Conservation (phyloP, 2,113 vertebrate species). For the Ceyx margarethae region DNA sequence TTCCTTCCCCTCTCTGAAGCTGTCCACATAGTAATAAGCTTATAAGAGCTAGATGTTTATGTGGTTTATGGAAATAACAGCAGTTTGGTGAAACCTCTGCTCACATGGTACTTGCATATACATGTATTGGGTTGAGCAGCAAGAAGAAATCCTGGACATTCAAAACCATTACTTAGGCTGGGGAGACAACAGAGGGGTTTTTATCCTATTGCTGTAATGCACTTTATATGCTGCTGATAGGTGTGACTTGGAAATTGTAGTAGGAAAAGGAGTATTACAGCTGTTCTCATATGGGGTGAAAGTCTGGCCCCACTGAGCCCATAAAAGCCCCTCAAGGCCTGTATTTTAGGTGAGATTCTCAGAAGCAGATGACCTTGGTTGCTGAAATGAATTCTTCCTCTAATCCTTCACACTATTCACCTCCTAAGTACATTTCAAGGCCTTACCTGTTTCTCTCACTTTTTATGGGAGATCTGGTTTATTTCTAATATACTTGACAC, state of each 20-base stretch:
- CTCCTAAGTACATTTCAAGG: not conserved
- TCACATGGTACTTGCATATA: not conserved
- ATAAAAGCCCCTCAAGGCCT: not conserved
- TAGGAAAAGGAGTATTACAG: not conserved
- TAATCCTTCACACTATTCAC: not conserved
- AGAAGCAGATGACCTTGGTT: not conserved
- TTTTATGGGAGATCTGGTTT: not conserved
- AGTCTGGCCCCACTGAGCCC: not conserved
- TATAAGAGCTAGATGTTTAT: too few species aligned
- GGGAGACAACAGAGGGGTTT: not conserved
- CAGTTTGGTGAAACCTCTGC: not conserved
- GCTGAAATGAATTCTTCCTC: slow-evolving; percentile 7
- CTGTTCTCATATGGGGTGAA: not conserved
- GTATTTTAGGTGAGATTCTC: not conserved
- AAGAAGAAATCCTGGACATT: not conserved
- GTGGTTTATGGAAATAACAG: not conserved
- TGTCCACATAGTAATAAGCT: not conserved
- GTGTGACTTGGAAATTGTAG: not conserved
- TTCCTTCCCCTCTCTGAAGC: not conserved
- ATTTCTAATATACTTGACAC: not conserved
- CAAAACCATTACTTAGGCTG: not conserved
- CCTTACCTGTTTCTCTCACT: not conserved
- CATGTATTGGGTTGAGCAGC: not conserved
- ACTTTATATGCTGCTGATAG: not conserved
- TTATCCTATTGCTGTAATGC: not conserved